Evolutionary conservation across 2,888 invertebrate genomes (phyloP).

Genomic region (Caenorhabditis parvicauda): DNA sequence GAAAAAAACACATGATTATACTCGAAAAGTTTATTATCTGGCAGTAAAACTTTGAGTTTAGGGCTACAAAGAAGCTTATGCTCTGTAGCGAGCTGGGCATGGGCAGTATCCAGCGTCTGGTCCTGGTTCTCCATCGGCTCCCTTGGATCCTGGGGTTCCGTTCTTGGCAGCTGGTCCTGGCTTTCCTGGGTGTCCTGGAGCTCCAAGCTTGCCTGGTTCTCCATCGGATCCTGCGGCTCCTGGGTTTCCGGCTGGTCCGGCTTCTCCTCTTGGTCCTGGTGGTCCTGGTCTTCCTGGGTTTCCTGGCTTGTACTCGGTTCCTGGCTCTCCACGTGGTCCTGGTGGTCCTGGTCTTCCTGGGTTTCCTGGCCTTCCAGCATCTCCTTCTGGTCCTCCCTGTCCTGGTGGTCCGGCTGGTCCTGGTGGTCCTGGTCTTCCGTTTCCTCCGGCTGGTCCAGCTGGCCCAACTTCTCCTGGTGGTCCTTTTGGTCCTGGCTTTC

Average conservation of each 20-base stretch:
- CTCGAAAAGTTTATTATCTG: not conserved
- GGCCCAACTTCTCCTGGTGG: conserved; percentile 36
- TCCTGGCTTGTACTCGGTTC: conserved; percentile 41
- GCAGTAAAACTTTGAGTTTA: not conserved
- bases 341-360: conserved; percentile 37
- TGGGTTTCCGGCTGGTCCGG: conserved; percentile 38
- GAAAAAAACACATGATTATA: not conserved
- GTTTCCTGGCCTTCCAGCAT: conserved; percentile 32
- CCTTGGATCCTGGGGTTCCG: conserved; percentile 31
- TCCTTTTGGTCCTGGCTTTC: conserved; percentile 36
- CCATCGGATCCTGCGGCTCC: conserved; percentile 39
- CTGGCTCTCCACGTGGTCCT: conserved; percentile 41
- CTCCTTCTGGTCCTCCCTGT: conserved; percentile 30
- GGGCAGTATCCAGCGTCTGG: conserved; percentile 40
- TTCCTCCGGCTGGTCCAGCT: conserved; percentile 32
- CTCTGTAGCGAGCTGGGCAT: conserved; percentile 34
- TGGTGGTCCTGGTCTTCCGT: conserved; percentile 34
- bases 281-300: conserved; percentile 39
- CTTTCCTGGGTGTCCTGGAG: conserved; percentile 36
- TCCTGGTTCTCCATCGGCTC: conserved; percentile 35
- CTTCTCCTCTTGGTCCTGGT: conserved; percentile 41
- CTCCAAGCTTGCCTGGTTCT: conserved; percentile 38
- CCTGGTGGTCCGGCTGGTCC: conserved; percentile 35
- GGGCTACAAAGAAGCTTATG: conserved; percentile 6
- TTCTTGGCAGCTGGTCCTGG: conserved; percentile 41